phyloP scores from a whole-genome alignment of 2,888 invertebrate genomes.

The Notodonta ziczac region DNA sequence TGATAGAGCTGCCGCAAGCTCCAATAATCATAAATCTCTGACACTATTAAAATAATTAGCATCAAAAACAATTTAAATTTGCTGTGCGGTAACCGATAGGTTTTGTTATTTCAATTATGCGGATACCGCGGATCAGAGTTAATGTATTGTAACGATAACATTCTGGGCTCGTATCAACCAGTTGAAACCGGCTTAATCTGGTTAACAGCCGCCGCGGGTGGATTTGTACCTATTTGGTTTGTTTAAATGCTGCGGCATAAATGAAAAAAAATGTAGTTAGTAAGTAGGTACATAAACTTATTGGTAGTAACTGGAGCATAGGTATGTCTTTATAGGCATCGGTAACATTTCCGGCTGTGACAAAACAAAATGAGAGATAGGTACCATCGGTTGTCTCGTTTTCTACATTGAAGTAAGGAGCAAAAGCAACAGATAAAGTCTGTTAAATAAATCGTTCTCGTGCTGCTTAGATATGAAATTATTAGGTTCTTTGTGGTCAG shows the following conservation, averaged over 20 bases:
- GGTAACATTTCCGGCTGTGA: too few species aligned
- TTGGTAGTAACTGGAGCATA: too few species aligned
- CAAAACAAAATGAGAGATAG: too few species aligned
- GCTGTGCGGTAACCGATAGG: constrained; percentile 5
- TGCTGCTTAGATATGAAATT: too few species aligned
- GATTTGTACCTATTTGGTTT: neutral
- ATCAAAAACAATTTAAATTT: constrained; percentile 13
- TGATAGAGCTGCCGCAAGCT: neutral
- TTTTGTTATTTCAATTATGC: constrained; percentile 2
- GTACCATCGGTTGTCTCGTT: too few species aligned
- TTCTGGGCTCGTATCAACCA: neutral
- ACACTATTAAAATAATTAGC: constrained; percentile 1
- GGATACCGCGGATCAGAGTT: neutral
- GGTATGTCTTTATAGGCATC: too few species aligned
- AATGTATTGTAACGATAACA: constrained; percentile 1
- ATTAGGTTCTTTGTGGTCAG: too few species aligned
- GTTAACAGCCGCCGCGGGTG: neutral
- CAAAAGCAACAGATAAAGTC: too few species aligned
- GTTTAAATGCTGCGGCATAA: neutral
- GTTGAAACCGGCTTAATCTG: neutral
- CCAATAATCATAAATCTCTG: constrained; percentile 4
- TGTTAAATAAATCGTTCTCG: too few species aligned
- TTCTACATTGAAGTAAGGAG: too few species aligned
- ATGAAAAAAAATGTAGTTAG: too few species aligned
- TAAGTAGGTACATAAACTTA: too few species aligned